These are phyloP conservation scores for Drosophila parthenogenetica DNA, from an alignment of 2,888 invertebrate species.

Conservation along the genomic window DNA sequence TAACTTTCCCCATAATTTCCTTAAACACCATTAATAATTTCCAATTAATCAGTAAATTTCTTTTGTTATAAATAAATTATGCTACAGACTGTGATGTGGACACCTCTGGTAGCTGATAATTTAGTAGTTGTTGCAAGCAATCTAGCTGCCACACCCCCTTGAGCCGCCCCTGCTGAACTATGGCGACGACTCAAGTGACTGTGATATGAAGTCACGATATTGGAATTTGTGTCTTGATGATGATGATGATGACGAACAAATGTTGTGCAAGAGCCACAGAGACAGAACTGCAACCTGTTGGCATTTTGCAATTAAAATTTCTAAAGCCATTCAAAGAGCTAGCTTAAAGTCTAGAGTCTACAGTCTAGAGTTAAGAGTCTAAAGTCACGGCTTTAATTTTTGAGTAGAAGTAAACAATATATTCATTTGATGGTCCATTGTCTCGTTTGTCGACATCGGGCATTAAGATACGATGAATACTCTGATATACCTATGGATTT, in stretches of 20 bases:
- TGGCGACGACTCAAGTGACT: slow-evolving; percentile 31
- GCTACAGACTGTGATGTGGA: too few relatives aligned
- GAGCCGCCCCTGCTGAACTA: neutral
- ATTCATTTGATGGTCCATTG: slow-evolving; percentile 53
- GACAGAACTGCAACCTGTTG: slow-evolving; percentile 60
- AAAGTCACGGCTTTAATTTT: slow-evolving; percentile 20
- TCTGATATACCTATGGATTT: neutral
- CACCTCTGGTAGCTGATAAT: too few relatives aligned
- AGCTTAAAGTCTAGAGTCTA: too few relatives aligned
- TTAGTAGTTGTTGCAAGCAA: too few relatives aligned
- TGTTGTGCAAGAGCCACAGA: slow-evolving; percentile 50
- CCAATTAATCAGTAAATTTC: too few relatives aligned
- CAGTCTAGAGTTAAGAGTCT: too few relatives aligned
- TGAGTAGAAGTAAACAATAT: slow-evolving; percentile 22
- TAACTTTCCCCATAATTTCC: too few relatives aligned
- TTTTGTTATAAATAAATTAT: too few relatives aligned
- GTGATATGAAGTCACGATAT: slow-evolving; percentile 72
- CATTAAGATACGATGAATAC: slow-evolving; percentile 47
- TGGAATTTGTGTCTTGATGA: slow-evolving; percentile 69
- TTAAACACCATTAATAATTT: too few relatives aligned
- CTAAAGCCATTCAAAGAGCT: slow-evolving; percentile 12
- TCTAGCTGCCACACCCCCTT: neutral
- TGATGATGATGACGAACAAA: slow-evolving; percentile 55
- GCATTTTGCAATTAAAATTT: slow-evolving; percentile 63
- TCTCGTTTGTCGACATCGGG: slow-evolving; percentile 60